These are phyloP conservation scores for Drosophila neonasuta DNA, from an alignment of 2,888 invertebrate species.

Conservation along the genomic window DNA sequence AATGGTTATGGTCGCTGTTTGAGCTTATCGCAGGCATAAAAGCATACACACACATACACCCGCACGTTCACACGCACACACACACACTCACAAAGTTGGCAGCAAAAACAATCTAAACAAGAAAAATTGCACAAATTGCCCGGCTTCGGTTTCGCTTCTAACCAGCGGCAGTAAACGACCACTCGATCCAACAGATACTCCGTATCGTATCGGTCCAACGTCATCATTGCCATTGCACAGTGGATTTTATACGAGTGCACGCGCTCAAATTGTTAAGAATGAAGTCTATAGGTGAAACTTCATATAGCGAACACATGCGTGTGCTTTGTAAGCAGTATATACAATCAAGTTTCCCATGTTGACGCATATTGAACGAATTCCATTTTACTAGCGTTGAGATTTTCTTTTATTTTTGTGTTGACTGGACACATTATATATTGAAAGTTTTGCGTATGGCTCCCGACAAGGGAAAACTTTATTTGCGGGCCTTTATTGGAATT, in stretches of 20 bases:
- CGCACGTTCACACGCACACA: slow-evolving; percentile 8
- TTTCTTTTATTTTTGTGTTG: no score
- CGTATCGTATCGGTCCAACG: slow-evolving; percentile 45
- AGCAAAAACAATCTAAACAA: slow-evolving; percentile 71
- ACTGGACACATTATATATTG: no score
- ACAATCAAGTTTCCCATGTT: no score
- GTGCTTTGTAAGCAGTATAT: no score
- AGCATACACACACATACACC: slow-evolving; percentile 42
- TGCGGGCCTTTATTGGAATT: no score
- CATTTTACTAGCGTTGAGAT: no score
- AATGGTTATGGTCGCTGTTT: slow-evolving; percentile 70
- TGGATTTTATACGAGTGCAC: slow-evolving; percentile 16
- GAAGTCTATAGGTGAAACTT: no score
- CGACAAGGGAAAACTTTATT: no score
- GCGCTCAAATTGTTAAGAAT: background rate
- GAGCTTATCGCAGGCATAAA: slow-evolving; percentile 75
- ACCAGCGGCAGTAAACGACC: slow-evolving; percentile 57
- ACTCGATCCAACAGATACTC: slow-evolving; percentile 47
- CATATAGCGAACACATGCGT: no score
- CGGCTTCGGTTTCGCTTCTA: slow-evolving; percentile 68
- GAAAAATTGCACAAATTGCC: slow-evolving; percentile 75
- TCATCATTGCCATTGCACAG: slow-evolving; percentile 47
- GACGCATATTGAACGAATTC: no score
- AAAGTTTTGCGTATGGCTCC: no score
- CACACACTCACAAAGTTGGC: slow-evolving; percentile 27